phyloP scores from a whole-genome alignment of 2,113 vertebrate genomes.

The Buteo buteo region DNA sequence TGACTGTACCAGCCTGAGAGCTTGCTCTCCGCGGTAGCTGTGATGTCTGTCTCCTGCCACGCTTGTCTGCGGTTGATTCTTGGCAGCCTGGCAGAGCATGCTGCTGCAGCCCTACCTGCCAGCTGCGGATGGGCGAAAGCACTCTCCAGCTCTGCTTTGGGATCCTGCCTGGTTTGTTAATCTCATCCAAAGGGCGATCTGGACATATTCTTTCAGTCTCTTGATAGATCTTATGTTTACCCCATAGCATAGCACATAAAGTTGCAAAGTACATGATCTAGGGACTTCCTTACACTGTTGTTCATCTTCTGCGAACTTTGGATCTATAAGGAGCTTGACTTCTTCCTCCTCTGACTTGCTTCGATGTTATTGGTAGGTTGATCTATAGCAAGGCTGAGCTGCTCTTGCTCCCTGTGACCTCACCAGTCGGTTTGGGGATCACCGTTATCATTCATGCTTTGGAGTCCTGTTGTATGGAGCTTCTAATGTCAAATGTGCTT shows the following conservation, averaged over 20 bases:
- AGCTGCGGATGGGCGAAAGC: accelerated
- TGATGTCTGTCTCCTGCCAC: not conserved
- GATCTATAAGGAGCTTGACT: not conserved
- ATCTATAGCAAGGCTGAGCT: not conserved
- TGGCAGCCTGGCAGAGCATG: not conserved
- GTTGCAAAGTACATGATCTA: not conserved
- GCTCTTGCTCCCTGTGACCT: not conserved
- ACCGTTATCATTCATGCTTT: not conserved
- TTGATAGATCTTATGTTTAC: not conserved
- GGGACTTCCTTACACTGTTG: not conserved
- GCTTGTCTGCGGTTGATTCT: not conserved
- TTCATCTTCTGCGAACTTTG: not conserved
- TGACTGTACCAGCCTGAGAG: not conserved
- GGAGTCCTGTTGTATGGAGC: not conserved
- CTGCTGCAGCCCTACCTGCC: not conserved
- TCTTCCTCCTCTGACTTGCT: not conserved
- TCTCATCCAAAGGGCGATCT: not conserved
- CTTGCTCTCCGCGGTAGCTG: not conserved
- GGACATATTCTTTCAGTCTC: not conserved
- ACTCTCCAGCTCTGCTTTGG: not conserved
- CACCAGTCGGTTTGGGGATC: not conserved
- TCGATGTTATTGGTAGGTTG: not conserved
- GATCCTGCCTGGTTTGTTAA: not conserved
- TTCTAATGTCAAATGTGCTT: not conserved
- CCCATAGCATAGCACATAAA: not conserved